Base-by-base conservation (phyloP, 2,888 invertebrate genomes). In the Agonopterix heracliana region DNA sequence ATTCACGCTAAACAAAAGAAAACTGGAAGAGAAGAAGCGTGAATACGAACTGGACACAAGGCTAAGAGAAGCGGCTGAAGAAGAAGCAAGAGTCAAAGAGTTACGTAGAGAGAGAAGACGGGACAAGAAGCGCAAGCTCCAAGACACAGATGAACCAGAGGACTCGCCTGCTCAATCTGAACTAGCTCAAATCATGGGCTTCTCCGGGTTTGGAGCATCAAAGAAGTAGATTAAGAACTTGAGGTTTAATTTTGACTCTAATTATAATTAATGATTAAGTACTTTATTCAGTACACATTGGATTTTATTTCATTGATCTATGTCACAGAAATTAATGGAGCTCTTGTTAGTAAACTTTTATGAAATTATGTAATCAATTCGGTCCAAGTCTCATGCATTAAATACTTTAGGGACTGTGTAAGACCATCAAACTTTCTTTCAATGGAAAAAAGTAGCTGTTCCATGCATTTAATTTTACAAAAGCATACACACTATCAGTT, bases 41-140 rank as follows among this genome's bases (percentile, higher is more conserved):
- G 98, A 99, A 72, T 98, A 98, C 78, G 97, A 98, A 80, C 90
- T 99, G 67, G 96, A 97, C 55, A 93, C 95, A 52, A 84, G 97
- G 66, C 90, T 99, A 55, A 93, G 95, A 63, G 98, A 99, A 80
- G 91, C 98, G 5, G 96, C 96, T 57, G 98, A 98, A 84, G 98
- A 99, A 86, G 98, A 99, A 74, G 97, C 98, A 52, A 94, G 96
- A 62, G 91, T 97, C 53, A 97, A 96, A 66, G 96, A 97, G 66
- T 94, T 96, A 60, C 90, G 95, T 45, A 92, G 95, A 61, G 98
- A 98, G 70, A 95, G 95, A 66, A 91, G 95, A 57, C 95, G 96
- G 73, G 97, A 98, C 66, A 93, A 95, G 58, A 96, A 97, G 73
- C 91, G 96, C 63, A 94, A 95, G 81, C 90, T 94, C 1, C 94